Conservation (phyloP, 2,888 invertebrate species). For the Synanthedon myopaeformis region DNA sequence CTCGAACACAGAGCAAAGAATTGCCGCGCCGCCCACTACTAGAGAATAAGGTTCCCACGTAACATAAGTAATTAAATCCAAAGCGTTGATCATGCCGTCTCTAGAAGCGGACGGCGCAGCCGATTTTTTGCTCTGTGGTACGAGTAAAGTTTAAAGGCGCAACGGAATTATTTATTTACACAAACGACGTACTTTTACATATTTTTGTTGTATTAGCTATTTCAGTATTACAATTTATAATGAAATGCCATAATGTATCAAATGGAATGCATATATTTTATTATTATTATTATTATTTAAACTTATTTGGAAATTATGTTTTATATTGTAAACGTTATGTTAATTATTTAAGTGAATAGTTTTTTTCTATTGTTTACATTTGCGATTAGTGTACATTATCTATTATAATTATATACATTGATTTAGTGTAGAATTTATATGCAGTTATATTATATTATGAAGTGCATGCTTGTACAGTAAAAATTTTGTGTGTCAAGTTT, state of each 20-base stretch:
- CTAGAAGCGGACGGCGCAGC: too few species aligned
- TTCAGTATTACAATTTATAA: conserved; percentile 62
- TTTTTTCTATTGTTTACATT: conserved; percentile 36
- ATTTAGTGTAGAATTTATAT: conserved; percentile 39
- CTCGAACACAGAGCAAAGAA: too few species aligned
- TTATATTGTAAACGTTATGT: conserved; percentile 31
- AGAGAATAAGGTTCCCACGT: too few species aligned
- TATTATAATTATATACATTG: conserved; percentile 36
- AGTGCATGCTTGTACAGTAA: conserved; percentile 62
- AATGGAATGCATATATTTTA: conserved; percentile 47
- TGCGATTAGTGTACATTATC: conserved; percentile 40
- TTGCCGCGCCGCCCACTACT: too few species aligned
- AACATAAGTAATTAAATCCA: too few species aligned
- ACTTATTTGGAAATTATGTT: conserved; percentile 18
- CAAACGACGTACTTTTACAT: conserved; percentile 39
- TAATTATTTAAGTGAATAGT: conserved; percentile 39
- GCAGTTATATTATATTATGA: conserved; percentile 18
- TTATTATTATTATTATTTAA: conserved; percentile 21
- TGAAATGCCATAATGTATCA: conserved; percentile 64
- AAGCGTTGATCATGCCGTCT: too few species aligned
- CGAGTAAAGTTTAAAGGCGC: too few species aligned
- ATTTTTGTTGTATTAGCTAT: conserved; percentile 65
- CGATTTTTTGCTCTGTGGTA: too few species aligned
- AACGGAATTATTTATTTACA: conserved; percentile 10
- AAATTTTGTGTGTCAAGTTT: conserved; percentile 61